A percentile compares a stretch with the other conserved stretches of the same genome.
Conservation (phyloP, 2,797 vertebrate genomes). For the Spheniscus humboldti region DNA sequence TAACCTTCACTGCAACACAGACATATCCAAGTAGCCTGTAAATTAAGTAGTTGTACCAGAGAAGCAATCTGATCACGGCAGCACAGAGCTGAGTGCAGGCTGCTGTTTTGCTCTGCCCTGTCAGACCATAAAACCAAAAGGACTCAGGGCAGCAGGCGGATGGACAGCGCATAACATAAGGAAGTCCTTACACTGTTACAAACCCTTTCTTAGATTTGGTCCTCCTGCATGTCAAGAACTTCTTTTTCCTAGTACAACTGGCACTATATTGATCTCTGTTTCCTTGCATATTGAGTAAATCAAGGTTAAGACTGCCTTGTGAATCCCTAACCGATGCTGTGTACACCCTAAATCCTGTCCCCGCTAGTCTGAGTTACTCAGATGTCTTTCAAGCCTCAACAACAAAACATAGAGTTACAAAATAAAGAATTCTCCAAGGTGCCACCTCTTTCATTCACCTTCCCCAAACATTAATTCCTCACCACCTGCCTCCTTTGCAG, state of each 20-base stretch:
- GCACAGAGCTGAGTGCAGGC: background rate
- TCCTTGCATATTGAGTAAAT: background rate
- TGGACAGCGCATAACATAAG: accelerated
- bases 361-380: background rate
- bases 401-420: background rate
- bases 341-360: background rate
- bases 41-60: background rate
- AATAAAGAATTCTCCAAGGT: background rate
- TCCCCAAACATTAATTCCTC: background rate
- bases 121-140: background rate
- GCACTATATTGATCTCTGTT: background rate
- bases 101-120: background rate
- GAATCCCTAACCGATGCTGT: background rate
- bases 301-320: background rate
- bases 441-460: background rate
- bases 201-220: background rate
- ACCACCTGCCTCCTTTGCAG: background rate
- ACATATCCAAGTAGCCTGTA: background rate
- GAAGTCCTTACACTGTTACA: background rate
- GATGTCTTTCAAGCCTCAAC: background rate
- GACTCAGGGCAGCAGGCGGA: background rate
- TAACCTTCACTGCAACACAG: background rate
- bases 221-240: background rate
- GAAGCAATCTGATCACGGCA: background rate
- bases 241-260: background rate